Evolutionary conservation across 2,888 invertebrate species (phyloP), one percentile per base, ranked within the genome.

Genomic region (Anthoptus insignis): DNA sequence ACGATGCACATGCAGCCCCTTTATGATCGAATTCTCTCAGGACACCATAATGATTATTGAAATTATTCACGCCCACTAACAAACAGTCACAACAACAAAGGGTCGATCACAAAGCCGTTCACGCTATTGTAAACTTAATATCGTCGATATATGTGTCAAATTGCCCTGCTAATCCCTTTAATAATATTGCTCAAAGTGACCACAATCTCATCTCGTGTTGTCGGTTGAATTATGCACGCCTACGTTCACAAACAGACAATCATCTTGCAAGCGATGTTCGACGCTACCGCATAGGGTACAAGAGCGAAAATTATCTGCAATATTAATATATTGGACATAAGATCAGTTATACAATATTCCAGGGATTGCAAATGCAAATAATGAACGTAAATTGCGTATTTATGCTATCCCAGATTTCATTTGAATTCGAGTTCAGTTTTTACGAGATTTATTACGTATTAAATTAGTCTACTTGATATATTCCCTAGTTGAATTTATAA

Each of bases 201-300:
- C 63, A 57, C 63, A 63, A 63, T 47, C 50, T 63, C 56, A 63
- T 63, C 56, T 57, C 47, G 56, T 50, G 56, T 63, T 50, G 56
- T 56, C n/a, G 49, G 47, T 49, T 45, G 47, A 59, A 49, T 59
- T 63, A 63, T 63, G 63, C 52, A 60, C 60, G 52, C 60, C 52
- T 52, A 42, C 52, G 29, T 42, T 52, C 52, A 37, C 60, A 52
- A 60, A 60, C 50, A 59, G 59, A 50, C 39, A 42, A 19, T 5
- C 19, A 19, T 42, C 42, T 39, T 42, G 49, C 21, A 59, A 16
- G 47, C 58, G 11, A 8, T 14, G n/a, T 59, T 59, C 14, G 49
- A 11, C 34, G 21, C 21, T 16, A 22, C 6, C 9, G 14, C n/a
- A 3, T 16, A 9, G 8, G 21, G 1, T 2, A n/a, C 27, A 49